Evolutionary conservation across 2,888 invertebrate genomes (phyloP), one percentile per base, ranked within the genome.

Genomic region (Lasioglossum vierecki): DNA sequence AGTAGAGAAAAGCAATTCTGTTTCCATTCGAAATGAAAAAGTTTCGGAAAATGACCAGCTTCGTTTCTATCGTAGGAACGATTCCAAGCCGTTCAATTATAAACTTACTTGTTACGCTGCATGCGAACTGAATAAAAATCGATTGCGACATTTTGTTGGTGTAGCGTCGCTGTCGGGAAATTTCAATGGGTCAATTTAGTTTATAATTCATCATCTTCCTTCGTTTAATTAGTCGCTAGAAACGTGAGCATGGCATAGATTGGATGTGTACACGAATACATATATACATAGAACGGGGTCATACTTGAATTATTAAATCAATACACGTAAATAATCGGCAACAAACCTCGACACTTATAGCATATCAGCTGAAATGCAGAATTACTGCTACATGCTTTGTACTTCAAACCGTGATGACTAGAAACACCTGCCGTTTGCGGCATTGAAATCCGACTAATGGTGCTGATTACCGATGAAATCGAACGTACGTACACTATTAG

Each of bases 261-360:
- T 35, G 11, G 4, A 8, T 11, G n/a, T 11, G 1, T n/a, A 57
- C n/a, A n/a, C 11, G n/a, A 57, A 57, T 57, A n/a, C n/a, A 53
- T 6, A 22, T 22, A n/a, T 4, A 57, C n/a, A 35, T 35, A 35
- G 35, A n/a, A 57, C 1, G 4, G 11, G 11, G 11, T n/a, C n/a
- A 57, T n/a, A n/a, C 57, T 57, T 70, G 39, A 41, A 70, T 70
- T 70, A 70, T 70, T 70, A 4, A n/a, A 53, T 57, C 35, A 8
- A 39, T n/a, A 18, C 26, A 39, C 53, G 30, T 6, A 53, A 74
- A 30, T 57, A 35, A n/a, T n/a, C 13, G 26, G 53, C 22, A 53
- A 74, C 53, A 53, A 53, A 53, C 13, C 15, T 8, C 53, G 22
- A 41, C 35, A 15, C n/a, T 53, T 74, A 26, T 57, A n/a, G 74